Percentiles rank a stretch among this genome's conserved stretches.
These are phyloP conservation scores for Seriola rivoliana DNA, from an alignment of 2,113 vertebrate genomes.

Conservation along the genomic window DNA sequence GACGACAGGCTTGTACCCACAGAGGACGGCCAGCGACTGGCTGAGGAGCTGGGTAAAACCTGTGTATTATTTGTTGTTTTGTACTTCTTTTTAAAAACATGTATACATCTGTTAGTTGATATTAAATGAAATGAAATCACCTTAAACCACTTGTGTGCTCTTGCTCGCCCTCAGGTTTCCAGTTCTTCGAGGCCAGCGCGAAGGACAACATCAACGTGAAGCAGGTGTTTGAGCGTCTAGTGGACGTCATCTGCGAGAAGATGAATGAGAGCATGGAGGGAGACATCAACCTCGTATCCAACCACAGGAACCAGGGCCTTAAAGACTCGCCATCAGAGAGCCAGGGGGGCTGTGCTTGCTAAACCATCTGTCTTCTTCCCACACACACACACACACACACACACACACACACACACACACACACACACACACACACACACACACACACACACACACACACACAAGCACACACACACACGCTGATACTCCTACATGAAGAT, in stretches of 20 bases:
- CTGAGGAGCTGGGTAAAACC: slow-evolving; percentile 86
- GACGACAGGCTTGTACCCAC: slow-evolving; percentile 87
- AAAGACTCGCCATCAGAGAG: slow-evolving; percentile 80
- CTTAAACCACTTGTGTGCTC: no score
- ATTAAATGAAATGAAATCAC: background rate
- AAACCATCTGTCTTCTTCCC: slow-evolving; percentile 16
- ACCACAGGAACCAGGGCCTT: slow-evolving; percentile 80
- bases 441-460: background rate
- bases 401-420: slow-evolving; percentile 5
- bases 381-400: slow-evolving; percentile 11
- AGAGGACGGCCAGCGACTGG: slow-evolving; percentile 86
- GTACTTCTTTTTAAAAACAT: no score
- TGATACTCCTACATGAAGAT: slow-evolving; percentile 18
- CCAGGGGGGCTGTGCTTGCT: slow-evolving; percentile 87
- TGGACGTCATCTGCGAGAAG: slow-evolving; percentile 94
- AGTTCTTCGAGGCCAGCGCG: slow-evolving; percentile 94
- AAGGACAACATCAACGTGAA: slow-evolving; percentile 95
- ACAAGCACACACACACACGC: background rate
- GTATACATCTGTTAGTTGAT: background rate
- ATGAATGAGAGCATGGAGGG: slow-evolving; percentile 91
- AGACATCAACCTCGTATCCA: slow-evolving; percentile 73
- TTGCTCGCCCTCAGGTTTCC: slow-evolving; percentile 84
- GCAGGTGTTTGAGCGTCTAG: slow-evolving; percentile 92
- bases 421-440: background rate
- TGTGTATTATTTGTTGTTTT: background rate